Evolutionary conservation across 1,140 invertebrate species (phyloP), one percentile per base, ranked within the genome.

Genomic region (Cyclina sinensis): DNA sequence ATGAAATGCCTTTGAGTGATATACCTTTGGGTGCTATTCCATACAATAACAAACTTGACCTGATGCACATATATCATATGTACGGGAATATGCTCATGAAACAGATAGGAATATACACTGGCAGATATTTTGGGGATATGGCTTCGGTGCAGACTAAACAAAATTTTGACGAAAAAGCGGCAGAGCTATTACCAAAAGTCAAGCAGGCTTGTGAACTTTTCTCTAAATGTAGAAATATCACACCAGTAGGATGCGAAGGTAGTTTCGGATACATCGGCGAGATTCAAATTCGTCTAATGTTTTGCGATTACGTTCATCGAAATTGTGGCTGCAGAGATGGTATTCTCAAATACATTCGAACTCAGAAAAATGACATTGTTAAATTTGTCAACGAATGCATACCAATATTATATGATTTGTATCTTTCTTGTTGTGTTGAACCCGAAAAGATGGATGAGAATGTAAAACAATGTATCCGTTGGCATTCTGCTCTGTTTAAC

Each of bases 61-160:
- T 62, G n/a, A 79, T 79, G 76, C 46, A 79, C 32, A 79, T 79
- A 11, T 79, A 79, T 30, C 48, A 57, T 35, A 79, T 79, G 76
- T 79, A 51, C 57, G 90, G 88, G 9, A 91, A 32, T 46, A 76
- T 88, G 37, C 12, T 85, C n/a, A 48, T 68, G 57, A 78, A 73
- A 46, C 51, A 62, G 48, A 48, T 86, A 24, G 35, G 30, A 73
- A 24, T 37, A 14, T 84, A 84, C 46, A 91, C 84, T n/a, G 84
- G 86, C 7, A 54, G 14, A 27, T 62, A 27, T 62, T 27, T 27
- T 1, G 24, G 57, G 1, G 57, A 62, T n/a, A 62, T 3, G n/a
- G n/a, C 57, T 4, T 7, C 9, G 14, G 27, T 27, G 24, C 21
- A 1, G n/a, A 4, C 57, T 4, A 14, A 62, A 1, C 9, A 9